phyloP scores from a whole-genome alignment of 2,888 invertebrate genomes.

The Deroplatys truncata region DNA sequence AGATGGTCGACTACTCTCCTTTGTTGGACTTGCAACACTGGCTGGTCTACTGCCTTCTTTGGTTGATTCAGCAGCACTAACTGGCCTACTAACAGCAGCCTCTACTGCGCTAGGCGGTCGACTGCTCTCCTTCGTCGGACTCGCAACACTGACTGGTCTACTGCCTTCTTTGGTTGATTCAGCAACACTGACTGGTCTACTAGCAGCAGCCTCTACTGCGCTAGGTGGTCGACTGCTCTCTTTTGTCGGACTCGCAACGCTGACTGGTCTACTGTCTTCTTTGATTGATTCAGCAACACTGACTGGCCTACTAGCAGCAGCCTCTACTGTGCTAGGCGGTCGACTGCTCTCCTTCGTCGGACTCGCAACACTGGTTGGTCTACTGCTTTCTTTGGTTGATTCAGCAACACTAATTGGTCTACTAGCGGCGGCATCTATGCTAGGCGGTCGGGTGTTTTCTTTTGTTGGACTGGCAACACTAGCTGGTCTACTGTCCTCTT shows the following conservation, averaged over 20 bases:
- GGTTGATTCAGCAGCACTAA: not conserved
- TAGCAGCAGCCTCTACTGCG: not conserved
- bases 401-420: not conserved
- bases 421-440: not conserved
- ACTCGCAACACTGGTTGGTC: not conserved
- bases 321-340: not conserved
- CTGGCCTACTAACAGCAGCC: not conserved
- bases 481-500: not conserved
- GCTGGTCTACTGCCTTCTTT: not conserved
- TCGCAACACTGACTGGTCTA: not conserved
- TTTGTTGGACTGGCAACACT: not conserved
- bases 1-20: not conserved
- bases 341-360: not conserved
- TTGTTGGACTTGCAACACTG: not conserved
- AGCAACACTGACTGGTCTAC: not conserved
- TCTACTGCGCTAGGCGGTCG: not conserved
- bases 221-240: not conserved
- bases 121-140: not conserved
- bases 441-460: not conserved
- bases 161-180: not conserved
- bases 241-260: not conserved
- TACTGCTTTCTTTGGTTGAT: not conserved
- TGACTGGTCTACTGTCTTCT: not conserved
- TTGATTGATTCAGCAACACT: not conserved
- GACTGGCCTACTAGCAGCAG: not conserved